Conservation (phyloP, 1,140 invertebrate genomes). For the Chrysopa pallens region DNA sequence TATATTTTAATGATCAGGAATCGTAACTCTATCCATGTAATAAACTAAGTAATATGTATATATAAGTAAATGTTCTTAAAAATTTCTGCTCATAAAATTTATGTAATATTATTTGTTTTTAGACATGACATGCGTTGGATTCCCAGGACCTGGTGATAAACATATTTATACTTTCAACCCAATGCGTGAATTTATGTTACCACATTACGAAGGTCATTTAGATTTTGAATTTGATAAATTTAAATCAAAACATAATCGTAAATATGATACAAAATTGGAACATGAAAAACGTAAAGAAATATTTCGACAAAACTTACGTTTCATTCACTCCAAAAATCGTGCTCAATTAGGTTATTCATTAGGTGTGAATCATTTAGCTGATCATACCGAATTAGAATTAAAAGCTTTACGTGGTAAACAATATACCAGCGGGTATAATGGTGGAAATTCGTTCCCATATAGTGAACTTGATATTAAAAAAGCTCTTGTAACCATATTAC, state of each 20-base stretch:
- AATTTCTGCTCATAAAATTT: too few relatives aligned
- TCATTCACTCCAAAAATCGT: constrained; percentile 71
- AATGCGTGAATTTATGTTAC: constrained; percentile 77
- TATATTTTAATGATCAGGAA: too few relatives aligned
- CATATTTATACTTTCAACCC: constrained; percentile 78
- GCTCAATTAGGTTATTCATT: constrained; percentile 54
- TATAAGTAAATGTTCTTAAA: not conserved
- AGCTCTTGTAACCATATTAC: constrained; percentile 29
- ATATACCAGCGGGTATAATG: constrained; percentile 48
- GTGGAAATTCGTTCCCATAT: constrained; percentile 63
- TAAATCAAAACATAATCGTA: constrained; percentile 48
- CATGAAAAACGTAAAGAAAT: constrained; percentile 52
- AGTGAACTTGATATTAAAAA: constrained; percentile 16
- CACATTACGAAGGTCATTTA: constrained; percentile 48
- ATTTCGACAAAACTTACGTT: constrained; percentile 80
- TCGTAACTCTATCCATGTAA: too few relatives aligned
- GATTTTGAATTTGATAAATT: constrained; percentile 63
- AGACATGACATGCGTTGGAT: constrained; percentile 59
- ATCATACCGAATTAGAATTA: constrained; percentile 61
- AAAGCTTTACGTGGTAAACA: constrained; percentile 58
- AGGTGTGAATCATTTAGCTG: constrained; percentile 76
- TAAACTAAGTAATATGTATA: not conserved
- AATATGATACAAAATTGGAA: constrained; percentile 46
- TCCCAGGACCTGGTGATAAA: constrained; percentile 69
- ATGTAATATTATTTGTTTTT: constrained; percentile 9